A percentile compares a stretch with the other conserved stretches of the same genome.
Conservation (phyloP, 23 tunicate species). For the Styela clava region DNA sequence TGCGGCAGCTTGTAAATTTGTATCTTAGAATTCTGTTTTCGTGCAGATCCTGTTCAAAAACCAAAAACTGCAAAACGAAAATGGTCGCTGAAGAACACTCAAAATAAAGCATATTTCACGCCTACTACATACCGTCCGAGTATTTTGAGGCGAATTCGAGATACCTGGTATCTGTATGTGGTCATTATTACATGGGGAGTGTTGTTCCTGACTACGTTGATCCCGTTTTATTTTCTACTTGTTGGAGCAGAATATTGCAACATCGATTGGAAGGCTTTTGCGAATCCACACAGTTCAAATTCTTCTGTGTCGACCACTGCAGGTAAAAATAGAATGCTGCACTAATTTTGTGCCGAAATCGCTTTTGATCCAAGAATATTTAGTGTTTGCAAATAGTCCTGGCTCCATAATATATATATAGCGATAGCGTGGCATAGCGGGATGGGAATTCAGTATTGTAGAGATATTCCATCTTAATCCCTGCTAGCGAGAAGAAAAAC, state of each 20-base stretch:
- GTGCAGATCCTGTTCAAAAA: neutral
- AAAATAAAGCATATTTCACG: slow-evolving; percentile 44
- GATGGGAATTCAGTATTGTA: no score
- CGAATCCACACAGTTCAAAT: neutral
- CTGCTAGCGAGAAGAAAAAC: no score
- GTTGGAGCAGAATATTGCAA: slow-evolving; percentile 18
- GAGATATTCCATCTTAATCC: no score
- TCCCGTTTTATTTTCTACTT: slow-evolving; percentile 41
- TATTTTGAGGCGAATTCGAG: slow-evolving; percentile 65
- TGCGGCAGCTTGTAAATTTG: no score
- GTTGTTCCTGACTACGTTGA: slow-evolving; percentile 33
- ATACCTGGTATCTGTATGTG: slow-evolving; percentile 71
- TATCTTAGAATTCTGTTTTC: no score
- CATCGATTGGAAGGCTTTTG: neutral
- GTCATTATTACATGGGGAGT: slow-evolving; percentile 37
- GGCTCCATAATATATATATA: no score
- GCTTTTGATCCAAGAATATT: neutral
- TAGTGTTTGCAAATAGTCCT: no score
- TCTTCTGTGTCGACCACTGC: neutral
- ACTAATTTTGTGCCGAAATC: neutral
- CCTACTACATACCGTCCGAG: slow-evolving; percentile 73
- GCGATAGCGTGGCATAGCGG: no score
- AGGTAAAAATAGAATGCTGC: neutral
- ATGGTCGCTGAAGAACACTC: slow-evolving; percentile 21
- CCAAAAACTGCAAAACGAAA: slow-evolving; percentile 15